Percentiles rank a stretch among this genome's conserved stretches.
phyloP scores from a whole-genome alignment of 1,140 invertebrate genomes.

The Caenorhabditis inopinata region DNA sequence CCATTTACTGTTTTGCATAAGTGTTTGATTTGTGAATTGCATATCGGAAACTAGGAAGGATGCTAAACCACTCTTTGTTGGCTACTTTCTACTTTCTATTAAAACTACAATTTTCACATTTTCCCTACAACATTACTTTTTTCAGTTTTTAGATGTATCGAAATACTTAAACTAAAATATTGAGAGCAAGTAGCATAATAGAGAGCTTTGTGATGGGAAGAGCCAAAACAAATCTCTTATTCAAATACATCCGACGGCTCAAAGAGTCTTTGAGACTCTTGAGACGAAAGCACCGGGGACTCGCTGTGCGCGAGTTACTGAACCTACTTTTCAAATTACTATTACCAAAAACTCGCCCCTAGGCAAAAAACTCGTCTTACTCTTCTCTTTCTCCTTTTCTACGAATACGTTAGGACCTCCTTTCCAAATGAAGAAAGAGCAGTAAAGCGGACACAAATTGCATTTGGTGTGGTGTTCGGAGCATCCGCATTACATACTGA shows the following conservation, averaged over 20 bases:
- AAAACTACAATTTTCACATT: too few species aligned
- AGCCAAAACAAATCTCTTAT: slow-evolving; percentile 31
- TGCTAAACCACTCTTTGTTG: too few species aligned
- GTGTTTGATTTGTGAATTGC: too few species aligned
- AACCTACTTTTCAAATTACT: slow-evolving; percentile 31
- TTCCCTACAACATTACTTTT: too few species aligned
- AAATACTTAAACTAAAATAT: neutral
- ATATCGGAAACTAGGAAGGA: too few species aligned
- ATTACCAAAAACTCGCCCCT: slow-evolving; percentile 1
- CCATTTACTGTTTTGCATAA: too few species aligned
- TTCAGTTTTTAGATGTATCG: too few species aligned
- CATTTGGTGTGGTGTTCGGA: slow-evolving; percentile 25
- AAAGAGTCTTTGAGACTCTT: slow-evolving; percentile 12
- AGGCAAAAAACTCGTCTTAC: slow-evolving; percentile 1
- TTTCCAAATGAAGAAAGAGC: slow-evolving; percentile 9
- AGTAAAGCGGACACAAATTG: slow-evolving; percentile 24
- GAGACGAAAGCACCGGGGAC: neutral
- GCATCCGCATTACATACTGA: slow-evolving; percentile 15
- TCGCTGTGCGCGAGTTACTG: neutral
- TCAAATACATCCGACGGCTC: slow-evolving; percentile 6
- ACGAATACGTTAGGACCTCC: neutral
- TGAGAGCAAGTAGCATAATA: neutral
- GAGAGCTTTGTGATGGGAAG: neutral
- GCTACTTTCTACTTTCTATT: too few species aligned
- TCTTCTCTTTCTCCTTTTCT: neutral